phyloP scores from a whole-genome alignment of 2,888 invertebrate genomes.

The Pseudoips prasinana region DNA sequence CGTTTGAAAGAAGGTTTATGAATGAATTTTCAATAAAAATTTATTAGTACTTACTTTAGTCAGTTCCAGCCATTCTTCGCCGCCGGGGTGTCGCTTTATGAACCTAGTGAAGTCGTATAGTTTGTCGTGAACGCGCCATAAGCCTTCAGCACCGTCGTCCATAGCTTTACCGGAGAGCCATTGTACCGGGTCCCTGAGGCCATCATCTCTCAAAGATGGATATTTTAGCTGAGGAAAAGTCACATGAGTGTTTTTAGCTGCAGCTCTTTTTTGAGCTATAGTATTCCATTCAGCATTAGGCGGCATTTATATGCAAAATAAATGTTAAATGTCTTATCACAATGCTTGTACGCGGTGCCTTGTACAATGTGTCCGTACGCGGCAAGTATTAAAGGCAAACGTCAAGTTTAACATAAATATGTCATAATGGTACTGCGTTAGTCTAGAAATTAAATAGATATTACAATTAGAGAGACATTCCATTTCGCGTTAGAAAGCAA shows the following conservation, averaged over 20 bases:
- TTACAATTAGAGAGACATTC: no score
- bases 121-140: conserved; percentile 89
- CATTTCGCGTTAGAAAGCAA: no score
- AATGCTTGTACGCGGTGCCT: no score
- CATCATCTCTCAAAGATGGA: conserved; percentile 68
- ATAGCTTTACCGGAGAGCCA: conserved; percentile 85
- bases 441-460: no score
- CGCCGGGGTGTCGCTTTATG: conserved; percentile 91
- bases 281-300: conserved; percentile 37
- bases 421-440: no score
- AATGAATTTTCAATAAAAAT: no score
- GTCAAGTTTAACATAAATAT: no score
- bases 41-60: conserved; percentile 84
- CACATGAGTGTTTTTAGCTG: conserved; percentile 56
- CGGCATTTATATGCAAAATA: conserved; percentile 27
- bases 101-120: conserved; percentile 94
- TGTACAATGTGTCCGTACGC: no score
- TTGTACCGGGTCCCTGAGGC: conserved; percentile 51
- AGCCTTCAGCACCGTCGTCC: conserved; percentile 87
- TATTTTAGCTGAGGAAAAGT: conserved; percentile 77
- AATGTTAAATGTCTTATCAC: not conserved
- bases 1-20: no score
- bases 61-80: conserved; percentile 87
- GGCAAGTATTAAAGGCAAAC: no score
- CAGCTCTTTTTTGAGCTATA: conserved; percentile 45